Evolutionary conservation across 2,888 invertebrate species (phyloP), one percentile per base, ranked within the genome.

Genomic region (Drosophila macrospina): DNA sequence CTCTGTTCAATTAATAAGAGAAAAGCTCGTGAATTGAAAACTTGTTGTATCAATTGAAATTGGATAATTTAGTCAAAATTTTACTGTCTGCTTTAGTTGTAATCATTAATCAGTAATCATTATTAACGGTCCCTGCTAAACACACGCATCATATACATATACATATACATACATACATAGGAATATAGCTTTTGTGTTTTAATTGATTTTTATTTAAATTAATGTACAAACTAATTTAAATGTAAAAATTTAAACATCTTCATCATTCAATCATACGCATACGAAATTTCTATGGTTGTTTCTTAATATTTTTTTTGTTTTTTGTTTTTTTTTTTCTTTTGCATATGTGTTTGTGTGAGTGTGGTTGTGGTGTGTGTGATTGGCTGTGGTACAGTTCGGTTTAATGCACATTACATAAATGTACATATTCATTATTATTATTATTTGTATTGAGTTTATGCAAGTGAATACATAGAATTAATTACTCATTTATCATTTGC

Each of bases 191-290:
- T 67, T 71, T 76, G 69, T 77, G 64, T 55, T 70, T 71, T 76
- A 88, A 88, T 86, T 88, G 87, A 78, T 80, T 86, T 83, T 88
- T 90, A 85, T 88, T 86, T 80, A 85, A 76, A 86, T 91, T 81
- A 89, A 84, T 90, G 82, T 90, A 91, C 90, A 91, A 85, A 89
- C 89, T 91, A 90, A 81, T 89, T 88, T 86, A 82, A 82, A 75
- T 89, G 86, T 85, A 89, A 88, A 86, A 85, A 80, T 89, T 85
- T 80, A 85, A 89, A 86, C 80, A 85, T 86, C 63, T 74, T 74
- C 78, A 78, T 76, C 78, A 80, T 68, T 74, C 76, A 77, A 77
- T 77, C 77, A 83, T 88, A 83, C 86, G 82, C 89, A 85, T 83
- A 83, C 83, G 83, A 85, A 85, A 82, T 68, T 81, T 73, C 69